These are phyloP conservation scores for Ornithorhynchus anatinus DNA, from an alignment of 2,113 vertebrate species.

Conservation along the genomic window DNA sequence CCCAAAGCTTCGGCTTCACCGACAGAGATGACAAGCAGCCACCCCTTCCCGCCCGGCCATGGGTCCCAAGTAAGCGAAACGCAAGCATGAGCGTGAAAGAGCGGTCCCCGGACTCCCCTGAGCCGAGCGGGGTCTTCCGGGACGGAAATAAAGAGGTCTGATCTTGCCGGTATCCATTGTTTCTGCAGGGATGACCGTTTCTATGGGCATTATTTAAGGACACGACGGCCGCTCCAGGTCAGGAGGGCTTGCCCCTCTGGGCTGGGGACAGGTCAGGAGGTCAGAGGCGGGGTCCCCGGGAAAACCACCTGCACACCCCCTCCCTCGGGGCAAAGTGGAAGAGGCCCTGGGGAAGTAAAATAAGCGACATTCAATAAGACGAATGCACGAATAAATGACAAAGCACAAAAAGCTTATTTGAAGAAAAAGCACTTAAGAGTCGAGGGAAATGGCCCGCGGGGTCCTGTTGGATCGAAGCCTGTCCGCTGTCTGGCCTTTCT, in stretches of 20 bases:
- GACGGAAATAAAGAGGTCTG: slow-evolving; percentile 38
- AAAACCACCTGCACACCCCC: slow-evolving; percentile 29
- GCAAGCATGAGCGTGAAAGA: slow-evolving; percentile 22
- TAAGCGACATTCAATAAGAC: slow-evolving; percentile 50
- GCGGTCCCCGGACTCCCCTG: neutral
- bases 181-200: slow-evolving; percentile 58
- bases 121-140: slow-evolving; percentile 10
- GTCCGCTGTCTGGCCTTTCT: slow-evolving; percentile 12
- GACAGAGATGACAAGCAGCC: slow-evolving; percentile 38
- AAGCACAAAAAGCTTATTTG: slow-evolving; percentile 79
- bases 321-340: neutral
- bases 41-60: neutral
- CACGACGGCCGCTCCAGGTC: slow-evolving; percentile 64
- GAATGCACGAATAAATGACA: slow-evolving; percentile 61
- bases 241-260: slow-evolving; percentile 44
- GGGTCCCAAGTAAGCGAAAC: slow-evolving; percentile 10
- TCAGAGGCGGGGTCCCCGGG: slow-evolving; percentile 33
- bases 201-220: slow-evolving; percentile 87
- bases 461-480: slow-evolving; percentile 39
- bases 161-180: slow-evolving; percentile 59
- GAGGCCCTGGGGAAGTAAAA: slow-evolving; percentile 54
- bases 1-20: slow-evolving; percentile 69
- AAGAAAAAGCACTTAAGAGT: slow-evolving; percentile 75
- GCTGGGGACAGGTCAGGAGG: slow-evolving; percentile 28
- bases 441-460: slow-evolving; percentile 34